A percentile compares a stretch with the other conserved stretches of the same genome.
phyloP scores from a whole-genome alignment of 2,888 invertebrate species.

The Drosophila limbata region DNA sequence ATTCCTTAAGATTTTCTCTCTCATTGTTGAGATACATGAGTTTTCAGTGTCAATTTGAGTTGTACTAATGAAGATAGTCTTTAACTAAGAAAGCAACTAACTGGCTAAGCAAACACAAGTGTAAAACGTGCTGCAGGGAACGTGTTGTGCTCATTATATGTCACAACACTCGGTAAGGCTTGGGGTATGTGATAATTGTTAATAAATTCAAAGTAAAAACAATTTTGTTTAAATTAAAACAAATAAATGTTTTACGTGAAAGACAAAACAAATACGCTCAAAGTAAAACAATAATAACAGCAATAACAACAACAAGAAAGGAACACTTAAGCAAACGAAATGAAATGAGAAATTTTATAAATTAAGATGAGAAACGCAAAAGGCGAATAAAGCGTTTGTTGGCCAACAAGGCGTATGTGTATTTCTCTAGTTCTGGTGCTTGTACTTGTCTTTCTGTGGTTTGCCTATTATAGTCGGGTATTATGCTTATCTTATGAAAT shows the following conservation, averaged over 20 bases:
- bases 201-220: constrained; percentile 16
- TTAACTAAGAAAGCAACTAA: constrained; percentile 8
- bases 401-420: constrained; percentile 64
- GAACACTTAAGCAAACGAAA: constrained; percentile 74
- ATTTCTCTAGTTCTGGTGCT: constrained; percentile 29
- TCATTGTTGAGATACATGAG: no score
- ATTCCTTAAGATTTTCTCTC: no score
- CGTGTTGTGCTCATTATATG: constrained; percentile 35
- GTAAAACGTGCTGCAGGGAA: constrained; percentile 43
- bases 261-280: constrained; percentile 56
- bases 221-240: constrained; percentile 24
- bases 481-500: neutral
- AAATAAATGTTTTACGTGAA: constrained; percentile 45
- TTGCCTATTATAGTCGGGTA: constrained; percentile 9
- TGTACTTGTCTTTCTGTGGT: constrained; percentile 30
- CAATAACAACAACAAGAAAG: constrained; percentile 21
- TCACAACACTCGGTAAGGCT: constrained; percentile 7
- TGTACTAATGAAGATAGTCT: constrained; percentile 8
- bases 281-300: constrained; percentile 34
- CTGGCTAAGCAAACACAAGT: constrained; percentile 31
- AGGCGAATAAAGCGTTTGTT: constrained; percentile 39
- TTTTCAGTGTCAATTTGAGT: neutral
- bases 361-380: constrained; percentile 33
- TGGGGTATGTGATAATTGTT: constrained; percentile 29
- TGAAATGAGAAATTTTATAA: constrained; percentile 35